Evolutionary conservation across 2,797 vertebrate species (phyloP).

Genomic region (Lepus townsendii): DNA sequence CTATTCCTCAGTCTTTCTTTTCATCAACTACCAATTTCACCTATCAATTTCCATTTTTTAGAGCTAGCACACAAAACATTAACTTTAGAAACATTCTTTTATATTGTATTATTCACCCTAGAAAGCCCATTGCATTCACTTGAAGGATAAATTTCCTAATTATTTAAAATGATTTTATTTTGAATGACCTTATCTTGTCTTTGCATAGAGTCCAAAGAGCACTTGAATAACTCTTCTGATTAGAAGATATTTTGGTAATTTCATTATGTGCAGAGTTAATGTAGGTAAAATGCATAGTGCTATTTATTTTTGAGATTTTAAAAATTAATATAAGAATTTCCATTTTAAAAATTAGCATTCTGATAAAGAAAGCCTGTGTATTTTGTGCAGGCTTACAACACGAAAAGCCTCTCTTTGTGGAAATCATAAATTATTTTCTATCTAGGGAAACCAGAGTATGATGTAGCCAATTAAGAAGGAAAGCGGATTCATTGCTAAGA

Average conservation of each 20-base stretch:
- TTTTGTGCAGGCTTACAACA: not conserved
- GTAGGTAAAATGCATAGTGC: not conserved
- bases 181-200: not conserved
- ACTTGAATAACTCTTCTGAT: not conserved
- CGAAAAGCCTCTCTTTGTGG: not conserved
- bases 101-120: not conserved
- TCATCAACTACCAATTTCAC: conserved; percentile 1
- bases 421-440: conserved; percentile 23
- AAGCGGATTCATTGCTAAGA: not conserved
- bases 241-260: conserved; percentile 37
- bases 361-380: not conserved
- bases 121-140: not conserved
- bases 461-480: not conserved
- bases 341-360: not conserved
- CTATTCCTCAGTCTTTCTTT: not conserved
- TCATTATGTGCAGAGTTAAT: conserved; percentile 12
- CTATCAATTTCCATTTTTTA: conserved; percentile 55
- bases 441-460: not conserved
- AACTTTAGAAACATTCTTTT: not conserved
- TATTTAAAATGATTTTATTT: not conserved
- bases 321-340: conserved; percentile 12
- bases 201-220: not conserved
- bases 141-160: conserved; percentile 41
- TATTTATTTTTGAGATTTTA: conserved; percentile 36
- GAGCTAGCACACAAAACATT: conserved; percentile 34